Evolutionary conservation across 2,797 vertebrate species (phyloP).

Genomic region (Ctenochaetus hawaiiensis): DNA sequence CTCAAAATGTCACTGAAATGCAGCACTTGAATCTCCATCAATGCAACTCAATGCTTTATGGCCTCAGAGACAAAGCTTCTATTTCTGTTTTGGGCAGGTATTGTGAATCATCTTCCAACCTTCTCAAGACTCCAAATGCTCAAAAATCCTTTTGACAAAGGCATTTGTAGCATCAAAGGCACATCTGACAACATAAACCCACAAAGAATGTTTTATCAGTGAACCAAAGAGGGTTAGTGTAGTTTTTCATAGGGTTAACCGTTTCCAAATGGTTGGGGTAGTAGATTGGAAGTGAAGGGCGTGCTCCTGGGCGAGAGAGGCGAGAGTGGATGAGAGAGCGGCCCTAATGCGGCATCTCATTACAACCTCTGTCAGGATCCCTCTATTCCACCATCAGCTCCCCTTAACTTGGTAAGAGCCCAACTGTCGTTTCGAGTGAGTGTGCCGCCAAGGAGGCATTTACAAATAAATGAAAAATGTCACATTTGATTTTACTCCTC

Average conservation of each 20-base stretch:
- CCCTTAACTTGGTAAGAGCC: conserved; percentile 89
- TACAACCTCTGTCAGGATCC: conserved; percentile 95
- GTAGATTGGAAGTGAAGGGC: conserved; percentile 92
- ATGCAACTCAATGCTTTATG: background rate
- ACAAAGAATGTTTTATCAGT: conserved; percentile 77
- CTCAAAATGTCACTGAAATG: background rate
- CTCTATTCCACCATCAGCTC: conserved; percentile 92
- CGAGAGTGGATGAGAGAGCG: conserved; percentile 88
- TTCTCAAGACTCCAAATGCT: conserved; percentile 36
- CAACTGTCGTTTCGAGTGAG: conserved; percentile 95
- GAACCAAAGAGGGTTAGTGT: conserved; percentile 84
- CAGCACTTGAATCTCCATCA: background rate
- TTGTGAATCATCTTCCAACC: conserved; percentile 43
- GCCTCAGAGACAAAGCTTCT: conserved; percentile 9
- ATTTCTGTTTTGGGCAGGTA: conserved; percentile 25
- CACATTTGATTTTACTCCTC: conserved; percentile 96
- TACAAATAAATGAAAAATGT: conserved; percentile 99
- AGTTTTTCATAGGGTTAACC: conserved; percentile 88
- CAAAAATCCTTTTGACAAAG: conserved; percentile 54
- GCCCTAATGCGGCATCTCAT: conserved; percentile 96
- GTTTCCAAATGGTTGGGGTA: conserved; percentile 87
- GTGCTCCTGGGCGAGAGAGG: conserved; percentile 84
- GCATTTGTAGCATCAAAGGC: conserved; percentile 70
- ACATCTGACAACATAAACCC: conserved; percentile 65
- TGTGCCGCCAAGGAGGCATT: conserved; percentile 95